Evolutionary conservation across 2,888 invertebrate species (phyloP), one percentile per base, ranked within the genome.

Genomic region (Nymphalis c-album): DNA sequence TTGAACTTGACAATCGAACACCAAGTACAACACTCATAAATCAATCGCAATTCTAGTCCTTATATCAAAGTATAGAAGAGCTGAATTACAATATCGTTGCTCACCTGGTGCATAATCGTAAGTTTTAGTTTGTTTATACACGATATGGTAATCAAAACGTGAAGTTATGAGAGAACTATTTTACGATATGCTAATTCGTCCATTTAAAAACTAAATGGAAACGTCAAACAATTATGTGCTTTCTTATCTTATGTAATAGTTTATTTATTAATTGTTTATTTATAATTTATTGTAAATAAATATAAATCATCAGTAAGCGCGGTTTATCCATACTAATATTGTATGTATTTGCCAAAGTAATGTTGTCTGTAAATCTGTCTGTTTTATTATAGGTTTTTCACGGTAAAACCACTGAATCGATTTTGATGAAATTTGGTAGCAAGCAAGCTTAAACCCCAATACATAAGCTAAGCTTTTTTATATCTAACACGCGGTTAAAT

Each of bases 1-100:
- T 67, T 72, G 70, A 72, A 73, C 73, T 72, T 73, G 71, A 71
- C 68, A 64, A 64, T 69, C 65, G 68, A 63, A n/a, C 31, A 55
- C 51, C 31, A 35, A 31, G 31, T 31, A 55, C 6, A 17, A 48
- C 16, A 55, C 31, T 17, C 8, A 31, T 31, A 7, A 6, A 8
- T 8, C n/a, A 4, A 13, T 6, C 17, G 16, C 55, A 26, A 55
- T 35, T 48, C 17, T 55, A 55, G 31, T n/a, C 5, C 4, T 55
- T 55, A 55, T 31, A 2, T 31, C 3, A 8, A 6, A 3, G 17
- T n/a, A 0, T 17, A 35, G 1, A 55, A 55, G 31, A 8, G 17
- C 55, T 35, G 35, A 55, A 55, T 31, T 31, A 8, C n/a, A 7
- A 35, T 55, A 51, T 31, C n/a, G n/a, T 6, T 31, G n/a, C 3